Base-by-base conservation (phyloP, 2,888 invertebrate genomes). In the Eurois occulta region DNA sequence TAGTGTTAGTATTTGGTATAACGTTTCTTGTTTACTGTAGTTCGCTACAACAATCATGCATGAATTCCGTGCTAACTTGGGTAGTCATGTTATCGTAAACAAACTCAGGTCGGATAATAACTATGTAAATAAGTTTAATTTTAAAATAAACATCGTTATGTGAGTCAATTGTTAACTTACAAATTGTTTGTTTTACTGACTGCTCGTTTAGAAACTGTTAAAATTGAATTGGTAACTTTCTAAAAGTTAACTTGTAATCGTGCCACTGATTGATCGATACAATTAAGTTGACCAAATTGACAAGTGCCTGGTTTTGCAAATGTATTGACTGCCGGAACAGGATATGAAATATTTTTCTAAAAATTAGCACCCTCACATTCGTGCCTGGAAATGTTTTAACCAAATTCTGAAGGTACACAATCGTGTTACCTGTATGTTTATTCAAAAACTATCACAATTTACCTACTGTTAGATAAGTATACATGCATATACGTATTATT, bases 1-100 rank as follows among this genome's bases (percentile, higher is more conserved):
- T 92, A 91, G 90, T 88, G 88, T 86, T 88, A 87, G 86, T 89
- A 86, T 88, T 90, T 86, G 79, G 83, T 87, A 78, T 87, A 86
- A 87, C 82, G 80, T 84, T 78, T 82, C 71, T 84, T 91, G 90
- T 93, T 88, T 91, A 87, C 88, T 78, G 77, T 84, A 78, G 68
- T 84, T 75, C 74, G 69, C 77, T 82, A 79, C 78, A 80, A 88
- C 85, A 90, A 89, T 90, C 91, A 90, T 92, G 90, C 87, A 83
- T 87, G 87, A 87, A 89, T 91, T 89, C 88, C 90, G 90, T 91
- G 91, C 83, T 89, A 86, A 85, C 83, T 83, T 84, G 74, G 77
- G 81, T 84, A 84, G 85, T 86, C 83, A 85, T 83, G 85, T 81
- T 86, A 86, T 83, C 87, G 91, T 91, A 92, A 91, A 92, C 89